Evolutionary conservation across 2,888 invertebrate species (phyloP).

Genomic region (Brenthis daphne): DNA sequence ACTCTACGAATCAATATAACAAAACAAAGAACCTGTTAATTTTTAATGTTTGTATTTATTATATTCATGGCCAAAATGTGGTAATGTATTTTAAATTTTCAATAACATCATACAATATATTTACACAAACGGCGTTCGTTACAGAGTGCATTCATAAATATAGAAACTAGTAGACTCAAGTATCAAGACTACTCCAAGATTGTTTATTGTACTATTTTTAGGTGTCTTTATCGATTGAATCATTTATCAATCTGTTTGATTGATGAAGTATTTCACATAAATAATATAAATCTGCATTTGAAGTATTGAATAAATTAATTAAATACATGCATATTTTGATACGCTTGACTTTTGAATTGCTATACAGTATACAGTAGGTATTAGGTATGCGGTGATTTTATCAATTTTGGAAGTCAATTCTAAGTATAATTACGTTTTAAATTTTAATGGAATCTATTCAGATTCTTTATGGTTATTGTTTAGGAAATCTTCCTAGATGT

Average conservation of each 20-base stretch:
- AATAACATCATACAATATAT: not conserved
- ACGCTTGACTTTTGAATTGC: conserved; percentile 22
- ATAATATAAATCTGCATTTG: conserved; percentile 29
- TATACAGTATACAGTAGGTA: not conserved
- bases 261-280: conserved; percentile 34
- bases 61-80: conserved; percentile 3
- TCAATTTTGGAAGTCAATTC: conserved; percentile 17
- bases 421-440: not conserved
- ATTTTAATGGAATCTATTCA: conserved; percentile 5
- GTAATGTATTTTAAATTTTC: conserved; percentile 18
- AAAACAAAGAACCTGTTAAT: not conserved
- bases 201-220: conserved; percentile 31
- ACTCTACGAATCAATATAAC: too few species aligned
- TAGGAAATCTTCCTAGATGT: not conserved
- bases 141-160: not conserved
- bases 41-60: not conserved
- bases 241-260: conserved; percentile 34
- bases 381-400: conserved; percentile 12
- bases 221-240: conserved; percentile 29
- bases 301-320: conserved; percentile 32
- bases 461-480: not conserved
- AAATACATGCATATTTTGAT: conserved; percentile 20
- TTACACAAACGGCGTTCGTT: not conserved
- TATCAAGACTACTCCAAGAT: conserved; percentile 21
- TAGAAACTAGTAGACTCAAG: conserved; percentile 12